These are phyloP conservation scores for Dynastes hyllus DNA, from an alignment of 2,888 invertebrate species.

Conservation along the genomic window DNA sequence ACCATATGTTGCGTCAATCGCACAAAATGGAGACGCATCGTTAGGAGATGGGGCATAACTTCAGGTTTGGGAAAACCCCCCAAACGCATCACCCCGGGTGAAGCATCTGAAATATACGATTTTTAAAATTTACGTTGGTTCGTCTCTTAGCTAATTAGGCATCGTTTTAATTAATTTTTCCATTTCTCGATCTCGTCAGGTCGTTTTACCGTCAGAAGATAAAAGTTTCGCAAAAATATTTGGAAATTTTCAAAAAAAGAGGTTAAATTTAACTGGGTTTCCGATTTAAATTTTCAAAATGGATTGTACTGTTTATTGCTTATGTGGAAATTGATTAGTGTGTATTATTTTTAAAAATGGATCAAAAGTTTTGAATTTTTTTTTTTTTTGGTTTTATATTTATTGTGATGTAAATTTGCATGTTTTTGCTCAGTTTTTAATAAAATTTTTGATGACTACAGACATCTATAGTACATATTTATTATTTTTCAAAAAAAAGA, in stretches of 20 bases:
- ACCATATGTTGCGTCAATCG: constrained; percentile 42
- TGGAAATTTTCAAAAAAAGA: constrained; percentile 48
- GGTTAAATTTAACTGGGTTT: no score
- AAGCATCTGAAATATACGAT: constrained; percentile 41
- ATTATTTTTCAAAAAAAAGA: no score
- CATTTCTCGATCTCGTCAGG: not conserved
- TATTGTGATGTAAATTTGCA: not conserved
- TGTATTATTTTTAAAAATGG: not conserved
- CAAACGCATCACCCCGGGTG: not conserved
- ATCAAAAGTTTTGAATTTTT: not conserved
- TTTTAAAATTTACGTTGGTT: no score
- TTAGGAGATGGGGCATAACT: no score
- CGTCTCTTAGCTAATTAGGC: no score
- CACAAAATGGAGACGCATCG: not conserved
- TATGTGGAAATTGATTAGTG: no score
- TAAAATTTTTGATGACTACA: no score
- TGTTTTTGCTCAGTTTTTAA: not conserved
- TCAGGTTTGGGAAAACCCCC: not conserved
- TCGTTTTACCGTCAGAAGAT: constrained; percentile 48
- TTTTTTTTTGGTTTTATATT: not conserved
- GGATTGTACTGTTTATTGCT: not conserved
- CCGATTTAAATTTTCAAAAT: constrained; percentile 28
- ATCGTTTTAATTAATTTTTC: no score
- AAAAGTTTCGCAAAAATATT: constrained; percentile 42
- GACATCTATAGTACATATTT: no score